A percentile compares a stretch with the other conserved stretches of the same genome.
Evolutionary conservation across 2,888 invertebrate species (phyloP).

Genomic region (Stomorhina lunata): DNA sequence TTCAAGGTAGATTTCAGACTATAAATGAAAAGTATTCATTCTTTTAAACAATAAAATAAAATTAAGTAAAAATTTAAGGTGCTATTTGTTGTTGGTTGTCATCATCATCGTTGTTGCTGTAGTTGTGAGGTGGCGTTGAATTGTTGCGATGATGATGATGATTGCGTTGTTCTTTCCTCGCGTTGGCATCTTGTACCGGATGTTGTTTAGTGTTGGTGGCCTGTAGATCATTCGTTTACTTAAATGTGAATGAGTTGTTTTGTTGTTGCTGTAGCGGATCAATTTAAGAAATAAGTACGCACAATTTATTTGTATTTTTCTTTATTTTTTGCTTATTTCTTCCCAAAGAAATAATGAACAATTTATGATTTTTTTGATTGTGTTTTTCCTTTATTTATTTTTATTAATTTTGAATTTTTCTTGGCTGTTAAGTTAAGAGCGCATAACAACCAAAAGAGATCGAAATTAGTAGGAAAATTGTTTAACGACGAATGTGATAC

Average conservation of each 20-base stretch:
- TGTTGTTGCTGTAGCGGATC: neutral
- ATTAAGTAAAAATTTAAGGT: neutral
- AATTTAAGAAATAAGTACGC: constrained; percentile 10
- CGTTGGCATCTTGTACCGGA: constrained; percentile 46
- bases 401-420: too few species aligned
- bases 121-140: too few species aligned
- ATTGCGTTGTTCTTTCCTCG: constrained; percentile 1
- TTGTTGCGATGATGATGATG: too few species aligned
- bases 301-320: constrained; percentile 14
- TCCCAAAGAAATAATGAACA: neutral
- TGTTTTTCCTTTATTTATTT: too few species aligned
- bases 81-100: neutral
- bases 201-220: constrained; percentile 27
- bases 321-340: neutral
- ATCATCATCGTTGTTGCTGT: too few species aligned
- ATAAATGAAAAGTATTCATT: constrained; percentile 28
- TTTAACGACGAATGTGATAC: too few species aligned
- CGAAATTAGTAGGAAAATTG: too few species aligned
- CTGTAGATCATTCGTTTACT: constrained; percentile 21
- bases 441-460: too few species aligned
- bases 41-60: constrained; percentile 1
- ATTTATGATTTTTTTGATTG: neutral
- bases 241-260: neutral
- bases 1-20: constrained; percentile 32
- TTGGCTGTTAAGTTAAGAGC: too few species aligned